Evolutionary conservation across 2,113 vertebrate species (phyloP), one percentile per base, ranked within the genome.

Genomic region (Engystomops pustulosus): DNA sequence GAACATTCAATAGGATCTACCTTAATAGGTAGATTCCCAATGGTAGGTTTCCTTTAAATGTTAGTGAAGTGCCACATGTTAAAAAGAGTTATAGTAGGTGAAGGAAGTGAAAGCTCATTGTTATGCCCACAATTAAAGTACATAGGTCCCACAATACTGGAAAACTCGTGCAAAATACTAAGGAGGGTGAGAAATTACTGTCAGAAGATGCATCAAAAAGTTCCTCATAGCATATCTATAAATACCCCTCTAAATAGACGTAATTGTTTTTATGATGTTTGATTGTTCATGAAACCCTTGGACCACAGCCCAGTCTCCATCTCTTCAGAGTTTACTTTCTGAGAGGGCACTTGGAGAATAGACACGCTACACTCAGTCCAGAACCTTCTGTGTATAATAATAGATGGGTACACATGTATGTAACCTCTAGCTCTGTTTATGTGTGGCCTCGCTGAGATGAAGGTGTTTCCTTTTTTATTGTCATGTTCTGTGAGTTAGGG

Each of bases 401-500:
- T 67, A 14, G 27, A 30, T 17, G 17, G 8, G 32, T 34, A 36
- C 17, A 67, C 17, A 20, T 67, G 32, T 65, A 8, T 30, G 17
- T 32, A 65, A 65, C 60, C 60, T 65, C 27, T 18, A 32, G 30
- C 15, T 62, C 25, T 32, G 60, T 36, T 67, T 34, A 67, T 36
- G 20, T 9, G 32, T 67, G 32, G 17, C 18, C 6, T 20, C 9
- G 9, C 30, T 36, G 62, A 36, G 7, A 30, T 67, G 62, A 62
- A 62, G 58, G 58, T 62, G 30, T 67, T 67, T 36, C 62, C 32
- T 67, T 67, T 67, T 7, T 67, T 67, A 67, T 67, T 67, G 17
- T 67, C 17, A 34, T 20, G 62, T 10, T 36, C 3, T 34, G 17
- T 67, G 62, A 36, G 36, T 18, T 67, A 10, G 27, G 32, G 17